Percentiles rank a stretch among this genome's conserved stretches.
Evolutionary conservation across 2,113 vertebrate species (phyloP).

Genomic region (Phylloscopus whistleri): DNA sequence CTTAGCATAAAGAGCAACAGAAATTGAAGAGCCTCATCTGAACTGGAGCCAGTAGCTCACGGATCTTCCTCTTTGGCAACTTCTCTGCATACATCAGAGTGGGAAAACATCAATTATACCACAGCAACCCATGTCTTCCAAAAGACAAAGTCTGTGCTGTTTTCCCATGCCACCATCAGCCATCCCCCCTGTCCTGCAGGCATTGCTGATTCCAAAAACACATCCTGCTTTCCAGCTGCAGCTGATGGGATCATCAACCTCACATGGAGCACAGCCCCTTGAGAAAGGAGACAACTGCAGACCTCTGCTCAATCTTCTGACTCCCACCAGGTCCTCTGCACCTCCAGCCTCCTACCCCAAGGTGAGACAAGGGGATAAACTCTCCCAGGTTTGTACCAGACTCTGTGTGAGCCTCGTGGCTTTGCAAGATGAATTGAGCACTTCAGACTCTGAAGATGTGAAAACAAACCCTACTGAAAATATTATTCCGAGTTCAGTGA

Average conservation of each 20-base stretch:
- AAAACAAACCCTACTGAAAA: not conserved
- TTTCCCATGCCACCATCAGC: not conserved
- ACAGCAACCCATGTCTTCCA: not conserved
- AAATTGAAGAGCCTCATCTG: not conserved
- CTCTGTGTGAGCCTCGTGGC: fast-evolving
- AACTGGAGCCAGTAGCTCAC: not conserved
- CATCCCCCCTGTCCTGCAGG: not conserved
- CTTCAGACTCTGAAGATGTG: not conserved
- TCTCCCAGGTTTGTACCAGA: not conserved
- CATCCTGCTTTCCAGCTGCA: not conserved
- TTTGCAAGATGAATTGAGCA: not conserved
- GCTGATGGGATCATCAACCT: not conserved
- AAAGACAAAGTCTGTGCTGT: not conserved
- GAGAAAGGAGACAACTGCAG: not conserved
- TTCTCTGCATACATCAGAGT: not conserved
- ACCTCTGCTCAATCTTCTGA: not conserved
- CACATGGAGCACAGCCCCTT: fast-evolving
- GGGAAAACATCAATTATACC: not conserved
- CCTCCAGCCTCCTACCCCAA: not conserved
- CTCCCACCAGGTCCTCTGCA: not conserved
- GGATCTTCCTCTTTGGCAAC: not conserved
- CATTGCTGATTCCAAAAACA: fast-evolving
- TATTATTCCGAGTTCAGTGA: not conserved
- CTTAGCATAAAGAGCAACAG: not conserved
- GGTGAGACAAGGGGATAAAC: not conserved